phyloP scores from a whole-genome alignment of 2,797 vertebrate genomes.

The Pteronotus mesoamericanus region DNA sequence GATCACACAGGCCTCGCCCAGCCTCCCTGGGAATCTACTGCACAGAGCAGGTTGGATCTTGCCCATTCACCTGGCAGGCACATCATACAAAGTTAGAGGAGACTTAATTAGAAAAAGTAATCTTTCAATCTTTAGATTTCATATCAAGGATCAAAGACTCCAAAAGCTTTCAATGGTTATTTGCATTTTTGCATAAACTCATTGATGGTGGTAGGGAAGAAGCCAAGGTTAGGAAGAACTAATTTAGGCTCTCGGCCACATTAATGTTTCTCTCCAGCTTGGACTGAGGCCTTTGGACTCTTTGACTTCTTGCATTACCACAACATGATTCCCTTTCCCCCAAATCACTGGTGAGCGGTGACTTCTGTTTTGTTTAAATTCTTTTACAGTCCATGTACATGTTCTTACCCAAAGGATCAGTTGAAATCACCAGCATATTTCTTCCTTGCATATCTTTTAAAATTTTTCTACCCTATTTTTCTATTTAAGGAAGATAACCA shows the following conservation, averaged over 20 bases:
- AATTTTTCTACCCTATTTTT: background rate
- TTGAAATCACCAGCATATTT: background rate
- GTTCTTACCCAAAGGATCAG: background rate
- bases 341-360: background rate
- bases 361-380: background rate
- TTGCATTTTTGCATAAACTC: background rate
- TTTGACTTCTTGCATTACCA: background rate
- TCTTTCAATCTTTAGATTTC: slow-evolving; percentile 56
- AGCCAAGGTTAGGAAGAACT: background rate
- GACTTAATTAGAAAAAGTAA: slow-evolving; percentile 62
- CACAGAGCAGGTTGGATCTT: background rate
- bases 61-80: background rate
- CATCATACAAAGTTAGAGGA: slow-evolving; percentile 40
- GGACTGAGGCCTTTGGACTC: background rate
- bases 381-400: background rate
- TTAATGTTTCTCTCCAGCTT: background rate
- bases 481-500: background rate
- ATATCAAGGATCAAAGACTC: slow-evolving; percentile 35
- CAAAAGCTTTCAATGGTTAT: background rate
- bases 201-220: background rate
- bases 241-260: background rate
- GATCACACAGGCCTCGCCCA: background rate
- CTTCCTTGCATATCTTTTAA: background rate
- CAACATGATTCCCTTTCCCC: background rate
- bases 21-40: background rate